Conservation (phyloP, 2,113 vertebrate species). For the Probosciger aterrimus region DNA sequence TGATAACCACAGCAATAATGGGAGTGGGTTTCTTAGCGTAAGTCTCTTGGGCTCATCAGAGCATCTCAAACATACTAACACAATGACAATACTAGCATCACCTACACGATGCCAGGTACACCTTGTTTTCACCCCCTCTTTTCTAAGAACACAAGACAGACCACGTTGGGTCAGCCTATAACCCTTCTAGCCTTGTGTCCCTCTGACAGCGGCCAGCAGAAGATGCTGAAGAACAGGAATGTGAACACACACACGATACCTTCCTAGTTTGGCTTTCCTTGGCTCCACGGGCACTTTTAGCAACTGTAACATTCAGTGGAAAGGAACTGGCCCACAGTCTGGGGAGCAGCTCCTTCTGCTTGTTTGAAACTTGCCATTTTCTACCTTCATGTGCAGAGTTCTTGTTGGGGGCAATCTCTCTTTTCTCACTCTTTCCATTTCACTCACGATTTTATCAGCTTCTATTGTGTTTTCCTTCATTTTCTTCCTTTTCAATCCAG, state of each 20-base stretch:
- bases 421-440: neutral
- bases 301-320: neutral
- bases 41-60: neutral
- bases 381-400: neutral
- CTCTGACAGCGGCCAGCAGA: neutral
- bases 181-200: neutral
- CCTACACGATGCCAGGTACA: fast-evolving
- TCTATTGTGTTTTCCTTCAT: neutral
- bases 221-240: neutral
- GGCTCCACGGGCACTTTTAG: neutral
- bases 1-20: neutral
- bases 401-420: neutral
- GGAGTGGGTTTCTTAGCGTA: neutral
- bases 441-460: neutral
- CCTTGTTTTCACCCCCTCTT: neutral
- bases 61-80: neutral
- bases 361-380: neutral
- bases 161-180: neutral
- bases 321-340: neutral
- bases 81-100: neutral
- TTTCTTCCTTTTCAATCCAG: neutral
- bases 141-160: neutral
- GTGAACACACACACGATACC: fast-evolving
- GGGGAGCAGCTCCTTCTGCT: neutral
- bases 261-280: neutral